These are phyloP conservation scores for Nannoperca australis DNA, from an alignment of 2,797 vertebrate species.

Conservation along the genomic window DNA sequence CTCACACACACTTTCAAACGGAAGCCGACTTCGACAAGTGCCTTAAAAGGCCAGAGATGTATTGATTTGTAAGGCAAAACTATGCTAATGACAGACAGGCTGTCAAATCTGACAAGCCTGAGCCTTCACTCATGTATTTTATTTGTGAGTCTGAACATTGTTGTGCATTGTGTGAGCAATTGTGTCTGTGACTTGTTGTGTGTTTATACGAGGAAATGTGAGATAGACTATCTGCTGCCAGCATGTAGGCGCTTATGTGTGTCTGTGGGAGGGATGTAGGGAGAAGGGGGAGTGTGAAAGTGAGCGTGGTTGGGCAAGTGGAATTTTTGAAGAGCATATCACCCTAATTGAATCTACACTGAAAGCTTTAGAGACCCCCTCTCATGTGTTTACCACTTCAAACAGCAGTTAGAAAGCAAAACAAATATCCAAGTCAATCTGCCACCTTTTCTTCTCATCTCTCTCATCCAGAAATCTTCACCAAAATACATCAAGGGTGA, in stretches of 20 bases:
- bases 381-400: slow-evolving; percentile 65
- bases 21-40: slow-evolving; percentile 36
- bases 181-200: not conserved
- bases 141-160: slow-evolving; percentile 13
- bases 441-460: slow-evolving; percentile 52
- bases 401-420: slow-evolving; percentile 65
- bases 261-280: not conserved
- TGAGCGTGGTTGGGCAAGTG: not conserved
- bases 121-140: slow-evolving; percentile 21
- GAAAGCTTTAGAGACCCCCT: slow-evolving; percentile 29
- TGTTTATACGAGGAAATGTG: not conserved
- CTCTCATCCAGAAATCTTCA: slow-evolving; percentile 43
- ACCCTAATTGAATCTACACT: slow-evolving; percentile 37
- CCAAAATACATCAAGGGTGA: slow-evolving; percentile 56
- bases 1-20: slow-evolving; percentile 25
- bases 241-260: not conserved
- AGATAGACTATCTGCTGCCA: not conserved
- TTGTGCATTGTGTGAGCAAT: not conserved
- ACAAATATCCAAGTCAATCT: slow-evolving; percentile 67
- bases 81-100: slow-evolving; percentile 52
- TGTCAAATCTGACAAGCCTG: slow-evolving; percentile 57
- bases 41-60: slow-evolving; percentile 27
- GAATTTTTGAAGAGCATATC: slow-evolving; percentile 30
- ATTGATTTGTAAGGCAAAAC: slow-evolving; percentile 55
- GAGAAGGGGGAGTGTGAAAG: not conserved